These are phyloP conservation scores for Synergus japonicus DNA, from an alignment of 2,888 invertebrate genomes.

Conservation along the genomic window DNA sequence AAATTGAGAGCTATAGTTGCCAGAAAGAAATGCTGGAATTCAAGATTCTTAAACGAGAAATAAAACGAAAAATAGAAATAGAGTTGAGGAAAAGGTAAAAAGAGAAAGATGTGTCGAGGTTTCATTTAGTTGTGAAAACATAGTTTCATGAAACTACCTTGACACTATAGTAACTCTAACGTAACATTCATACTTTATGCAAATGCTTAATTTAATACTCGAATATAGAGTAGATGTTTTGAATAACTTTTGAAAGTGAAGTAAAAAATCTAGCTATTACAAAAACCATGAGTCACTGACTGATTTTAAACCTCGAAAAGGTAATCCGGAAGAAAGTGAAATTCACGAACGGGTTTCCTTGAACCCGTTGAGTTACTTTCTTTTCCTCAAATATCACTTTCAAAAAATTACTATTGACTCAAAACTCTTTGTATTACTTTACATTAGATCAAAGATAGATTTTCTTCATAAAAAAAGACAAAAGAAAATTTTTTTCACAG, in stretches of 20 bases:
- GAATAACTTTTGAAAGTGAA: conserved; percentile 25
- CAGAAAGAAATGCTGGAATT: not conserved
- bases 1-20: not conserved
- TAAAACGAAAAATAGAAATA: not conserved
- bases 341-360: not conserved
- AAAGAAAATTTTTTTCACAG: not conserved
- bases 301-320: not conserved
- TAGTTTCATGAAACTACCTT: conserved; percentile 43
- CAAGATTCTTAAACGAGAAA: no score
- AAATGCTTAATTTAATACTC: conserved; percentile 46
- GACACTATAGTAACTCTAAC: conserved; percentile 51
- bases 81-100: not conserved
- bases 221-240: conserved; percentile 45
- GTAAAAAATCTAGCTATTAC: not conserved
- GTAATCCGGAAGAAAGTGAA: conserved; percentile 24
- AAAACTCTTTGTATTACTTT: not conserved
- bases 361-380: conserved; percentile 53
- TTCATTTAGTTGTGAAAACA: not conserved
- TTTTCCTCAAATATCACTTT: conserved; percentile 51
- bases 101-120: not conserved
- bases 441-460: not conserved
- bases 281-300: not conserved
- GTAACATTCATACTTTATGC: conserved; percentile 48
- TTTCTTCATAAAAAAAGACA: not conserved
- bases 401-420: conserved; percentile 17